Base-by-base conservation (phyloP, 2,888 invertebrate genomes). In the Heliconius cydno region DNA sequence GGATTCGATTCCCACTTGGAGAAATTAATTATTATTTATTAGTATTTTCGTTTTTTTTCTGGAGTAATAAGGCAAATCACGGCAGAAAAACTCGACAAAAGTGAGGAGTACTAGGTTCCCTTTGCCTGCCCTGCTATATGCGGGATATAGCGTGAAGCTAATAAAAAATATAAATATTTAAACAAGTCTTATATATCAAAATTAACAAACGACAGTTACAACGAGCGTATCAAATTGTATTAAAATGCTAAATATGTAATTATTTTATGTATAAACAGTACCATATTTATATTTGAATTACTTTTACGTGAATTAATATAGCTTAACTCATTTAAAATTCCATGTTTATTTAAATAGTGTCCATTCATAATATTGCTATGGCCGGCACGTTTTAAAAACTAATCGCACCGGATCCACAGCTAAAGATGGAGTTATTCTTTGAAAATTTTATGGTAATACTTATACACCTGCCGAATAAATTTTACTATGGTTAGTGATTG, bases 391-490 rank as follows among this genome's bases (percentile, higher is more conserved):
- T 86, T 86, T 86, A 87, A 85, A 88, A 89, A 90, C 88, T 86
- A 87, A 91, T 90, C 88, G 86, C 87, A 87, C 90, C 90, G 91
- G 91, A 91, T 91, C 88, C 86, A 84, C 87, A 88, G 87, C 87
- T 90, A 78, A 89, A 90, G 88, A 88, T 89, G 87, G 88, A 88
- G 90, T 91, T 89, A 91, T 91, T 87, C 90, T 92, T 90, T 90
- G 89, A 91, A 94, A 94, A 94, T 93, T 93, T 93, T 94, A 94
- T 95, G 94, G 94, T 92, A 94, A 95, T 94, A 92, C 84, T 89
- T 88, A 90, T 92, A 93, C 94, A 95, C 94, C 94, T 94, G 94
- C 93, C 92, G 94, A 92, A 94, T 94, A 94, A 91, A 92, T 93
- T 94, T 92, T 91, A 90, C 46, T 46, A n/a, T 34, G 3, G 34